Percentiles rank a stretch among this genome's conserved stretches.
phyloP scores from a whole-genome alignment of 2,888 invertebrate species.

The Pristionchus maxplancki region DNA sequence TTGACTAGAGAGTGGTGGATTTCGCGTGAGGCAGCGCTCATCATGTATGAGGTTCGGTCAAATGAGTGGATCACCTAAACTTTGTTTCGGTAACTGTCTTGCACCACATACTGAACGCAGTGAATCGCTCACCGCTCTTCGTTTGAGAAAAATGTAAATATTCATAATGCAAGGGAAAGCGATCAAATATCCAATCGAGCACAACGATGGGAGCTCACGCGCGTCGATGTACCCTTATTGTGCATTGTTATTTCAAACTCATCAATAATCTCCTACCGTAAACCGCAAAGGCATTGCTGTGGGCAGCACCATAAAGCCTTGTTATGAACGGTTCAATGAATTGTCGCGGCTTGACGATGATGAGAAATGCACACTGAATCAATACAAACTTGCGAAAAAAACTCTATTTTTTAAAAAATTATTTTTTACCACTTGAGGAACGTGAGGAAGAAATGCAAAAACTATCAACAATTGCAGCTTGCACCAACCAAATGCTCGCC shows the following conservation, averaged over 20 bases:
- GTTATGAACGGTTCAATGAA: neutral
- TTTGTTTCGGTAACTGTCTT: too few relatives aligned
- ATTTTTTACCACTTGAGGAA: neutral
- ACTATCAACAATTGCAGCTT: neutral
- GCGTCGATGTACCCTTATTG: neutral
- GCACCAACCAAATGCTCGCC: neutral
- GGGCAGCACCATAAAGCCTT: too few relatives aligned
- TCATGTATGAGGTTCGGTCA: neutral
- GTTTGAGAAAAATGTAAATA: neutral
- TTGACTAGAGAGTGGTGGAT: neutral
- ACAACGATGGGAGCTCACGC: neutral
- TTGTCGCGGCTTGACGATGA: neutral
- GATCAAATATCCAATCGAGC: neutral
- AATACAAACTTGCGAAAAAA: too few relatives aligned
- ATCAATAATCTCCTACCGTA: neutral
- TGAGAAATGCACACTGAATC: too few relatives aligned
- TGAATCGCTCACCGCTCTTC: neutral
- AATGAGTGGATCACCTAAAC: neutral
- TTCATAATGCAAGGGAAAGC: neutral
- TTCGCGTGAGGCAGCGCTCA: neutral
- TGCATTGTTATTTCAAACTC: neutral
- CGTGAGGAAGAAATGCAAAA: neutral
- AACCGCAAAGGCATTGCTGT: neutral
- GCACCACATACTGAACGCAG: too few relatives aligned
- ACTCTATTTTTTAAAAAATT: too few relatives aligned